Evolutionary conservation across 2,888 invertebrate species (phyloP).

Genomic region (Eristalis pertinax): DNA sequence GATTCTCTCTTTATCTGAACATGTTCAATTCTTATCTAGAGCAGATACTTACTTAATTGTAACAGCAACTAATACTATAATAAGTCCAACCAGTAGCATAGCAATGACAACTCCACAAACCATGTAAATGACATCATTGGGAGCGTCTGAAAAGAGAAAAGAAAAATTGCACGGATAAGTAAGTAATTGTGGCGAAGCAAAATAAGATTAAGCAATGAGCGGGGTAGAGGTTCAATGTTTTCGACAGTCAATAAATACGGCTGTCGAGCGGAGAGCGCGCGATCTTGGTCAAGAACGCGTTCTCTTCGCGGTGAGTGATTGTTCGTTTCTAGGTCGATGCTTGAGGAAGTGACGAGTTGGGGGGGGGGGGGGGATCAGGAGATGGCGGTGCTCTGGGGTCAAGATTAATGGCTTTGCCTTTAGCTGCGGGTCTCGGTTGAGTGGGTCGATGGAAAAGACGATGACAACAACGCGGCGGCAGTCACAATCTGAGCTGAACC

Average conservation of each 20-base stretch:
- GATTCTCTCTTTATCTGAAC: constrained; percentile 2
- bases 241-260: neutral
- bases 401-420: neutral
- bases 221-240: neutral
- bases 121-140: constrained; percentile 91
- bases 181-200: neutral
- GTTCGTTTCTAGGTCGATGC: neutral
- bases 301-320: neutral
- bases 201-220: too few relatives aligned
- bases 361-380: neutral
- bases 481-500: too few relatives aligned
- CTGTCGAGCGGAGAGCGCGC: neutral
- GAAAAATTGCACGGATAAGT: constrained; percentile 68
- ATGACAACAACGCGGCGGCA: too few relatives aligned
- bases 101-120: constrained; percentile 92
- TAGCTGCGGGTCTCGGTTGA: too few relatives aligned
- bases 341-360: neutral
- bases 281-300: neutral
- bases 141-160: constrained; percentile 88
- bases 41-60: constrained; percentile 87
- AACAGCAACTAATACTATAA: constrained; percentile 90
- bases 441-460: too few relatives aligned
- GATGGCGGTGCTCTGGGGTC: neutral
- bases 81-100: constrained; percentile 90
- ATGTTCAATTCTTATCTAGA: neutral